phyloP scores from a whole-genome alignment of 2,888 invertebrate genomes.

The Drosophila mimica region DNA sequence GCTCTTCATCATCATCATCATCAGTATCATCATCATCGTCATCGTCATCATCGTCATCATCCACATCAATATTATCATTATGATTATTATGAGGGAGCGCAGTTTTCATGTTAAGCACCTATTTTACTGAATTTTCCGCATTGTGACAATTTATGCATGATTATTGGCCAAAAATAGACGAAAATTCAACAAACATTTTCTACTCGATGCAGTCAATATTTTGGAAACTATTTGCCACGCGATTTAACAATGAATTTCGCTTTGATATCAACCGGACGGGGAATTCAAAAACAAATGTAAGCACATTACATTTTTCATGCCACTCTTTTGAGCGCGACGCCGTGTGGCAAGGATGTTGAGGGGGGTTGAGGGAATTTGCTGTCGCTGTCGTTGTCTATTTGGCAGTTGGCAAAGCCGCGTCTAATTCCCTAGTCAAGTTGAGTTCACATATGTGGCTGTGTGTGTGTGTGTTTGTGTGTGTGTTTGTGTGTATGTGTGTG shows the following conservation, averaged over 20 bases:
- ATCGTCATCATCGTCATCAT: constrained; percentile 4
- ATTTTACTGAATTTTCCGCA: constrained; percentile 26
- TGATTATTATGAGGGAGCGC: constrained; percentile 14
- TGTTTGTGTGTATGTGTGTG: constrained; percentile 6
- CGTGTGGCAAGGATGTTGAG: not conserved
- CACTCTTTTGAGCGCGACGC: constrained; percentile 51
- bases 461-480: not conserved
- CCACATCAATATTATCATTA: not conserved
- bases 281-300: constrained; percentile 78
- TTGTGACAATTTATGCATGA: constrained; percentile 53
- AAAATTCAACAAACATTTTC: constrained; percentile 30
- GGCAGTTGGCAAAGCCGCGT: constrained; percentile 52
- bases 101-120: constrained; percentile 38
- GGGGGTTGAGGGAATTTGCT: not conserved
- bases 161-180: constrained; percentile 64
- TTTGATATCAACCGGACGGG: constrained; percentile 68
- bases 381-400: constrained; percentile 63
- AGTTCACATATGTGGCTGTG: constrained; percentile 1
- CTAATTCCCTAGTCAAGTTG: constrained; percentile 61
- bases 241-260: constrained; percentile 72
- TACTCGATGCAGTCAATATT: constrained; percentile 38
- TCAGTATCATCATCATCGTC: constrained; percentile 6
- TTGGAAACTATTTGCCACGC: constrained; percentile 76
- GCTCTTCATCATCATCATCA: constrained; percentile 31
- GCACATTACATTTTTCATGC: constrained; percentile 69